Evolutionary conservation across 2,888 invertebrate genomes (phyloP).

Genomic region (Neoaliturus tenellus): DNA sequence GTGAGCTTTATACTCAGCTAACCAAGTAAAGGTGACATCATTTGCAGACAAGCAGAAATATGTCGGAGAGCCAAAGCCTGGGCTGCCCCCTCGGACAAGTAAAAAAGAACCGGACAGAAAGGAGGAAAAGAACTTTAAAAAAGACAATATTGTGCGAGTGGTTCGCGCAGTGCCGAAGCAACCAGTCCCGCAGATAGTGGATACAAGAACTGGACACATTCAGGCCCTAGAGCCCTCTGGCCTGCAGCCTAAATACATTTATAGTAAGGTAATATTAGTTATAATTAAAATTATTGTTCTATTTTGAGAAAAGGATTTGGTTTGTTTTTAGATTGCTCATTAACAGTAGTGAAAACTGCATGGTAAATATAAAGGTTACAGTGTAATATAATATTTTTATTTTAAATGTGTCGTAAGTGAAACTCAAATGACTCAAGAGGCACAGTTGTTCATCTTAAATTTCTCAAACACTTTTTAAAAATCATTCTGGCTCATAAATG

Average conservation of each 20-base stretch:
- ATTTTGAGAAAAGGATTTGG: no score
- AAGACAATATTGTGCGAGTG: constrained; percentile 78
- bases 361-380: no score
- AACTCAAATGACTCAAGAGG: no score
- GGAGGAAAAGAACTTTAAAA: constrained; percentile 74
- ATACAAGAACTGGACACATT: constrained; percentile 79
- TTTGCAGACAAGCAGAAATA: constrained; percentile 54
- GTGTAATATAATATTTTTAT: constrained; percentile 41
- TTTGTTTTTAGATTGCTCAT: no score
- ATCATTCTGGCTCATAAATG: no score
- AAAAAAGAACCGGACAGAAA: constrained; percentile 60
- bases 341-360: no score
- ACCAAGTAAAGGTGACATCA: no score
- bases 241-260: constrained; percentile 80
- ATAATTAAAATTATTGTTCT: no score
- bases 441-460: no score
- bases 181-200: constrained; percentile 77
- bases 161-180: constrained; percentile 75
- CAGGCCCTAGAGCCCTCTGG: constrained; percentile 80
- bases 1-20: no score
- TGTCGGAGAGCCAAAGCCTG: constrained; percentile 63
- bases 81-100: constrained; percentile 62
- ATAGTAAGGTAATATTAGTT: constrained; percentile 74
- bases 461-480: no score
- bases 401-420: no score